A percentile compares a stretch with the other conserved stretches of the same genome.
These are phyloP conservation scores for Cheilosia scutellata DNA, from an alignment of 2,888 invertebrate species.

Conservation along the genomic window DNA sequence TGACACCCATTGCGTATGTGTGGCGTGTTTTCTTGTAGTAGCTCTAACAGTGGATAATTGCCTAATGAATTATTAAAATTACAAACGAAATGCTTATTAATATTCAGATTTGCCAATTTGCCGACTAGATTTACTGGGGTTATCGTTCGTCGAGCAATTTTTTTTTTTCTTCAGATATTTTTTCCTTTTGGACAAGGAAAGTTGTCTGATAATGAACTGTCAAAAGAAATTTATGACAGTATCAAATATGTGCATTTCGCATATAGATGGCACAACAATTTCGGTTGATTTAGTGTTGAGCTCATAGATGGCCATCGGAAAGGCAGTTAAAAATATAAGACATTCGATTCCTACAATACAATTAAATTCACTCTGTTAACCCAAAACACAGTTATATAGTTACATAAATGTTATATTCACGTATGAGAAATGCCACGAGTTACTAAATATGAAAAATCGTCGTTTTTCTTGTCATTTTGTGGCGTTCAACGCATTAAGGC, in stretches of 20 bases:
- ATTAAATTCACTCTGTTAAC: no score
- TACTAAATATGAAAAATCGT: no score
- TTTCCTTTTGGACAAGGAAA: slow-evolving; percentile 46
- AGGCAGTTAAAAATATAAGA: no score
- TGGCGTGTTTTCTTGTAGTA: not conserved
- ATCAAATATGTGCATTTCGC: not conserved
- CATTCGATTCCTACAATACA: no score
- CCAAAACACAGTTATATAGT: no score
- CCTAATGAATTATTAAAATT: slow-evolving; percentile 30
- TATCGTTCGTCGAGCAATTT: slow-evolving; percentile 31
- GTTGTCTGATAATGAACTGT: slow-evolving; percentile 57
- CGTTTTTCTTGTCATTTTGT: no score
- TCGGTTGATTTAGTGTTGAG: not conserved
- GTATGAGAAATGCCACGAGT: no score
- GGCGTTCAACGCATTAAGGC: no score
- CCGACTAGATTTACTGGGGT: slow-evolving; percentile 18
- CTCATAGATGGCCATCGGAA: no score
- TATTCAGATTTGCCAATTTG: slow-evolving; percentile 8
- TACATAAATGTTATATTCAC: no score
- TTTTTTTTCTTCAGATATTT: slow-evolving; percentile 31
- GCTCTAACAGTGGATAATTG: not conserved
- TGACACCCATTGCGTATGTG: slow-evolving; percentile 53
- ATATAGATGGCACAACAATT: not conserved
- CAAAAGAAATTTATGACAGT: slow-evolving; percentile 39
- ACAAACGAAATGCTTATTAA: slow-evolving; percentile 9